Evolutionary conservation across 2,113 vertebrate species (phyloP).

Genomic region (Alectura lathami): DNA sequence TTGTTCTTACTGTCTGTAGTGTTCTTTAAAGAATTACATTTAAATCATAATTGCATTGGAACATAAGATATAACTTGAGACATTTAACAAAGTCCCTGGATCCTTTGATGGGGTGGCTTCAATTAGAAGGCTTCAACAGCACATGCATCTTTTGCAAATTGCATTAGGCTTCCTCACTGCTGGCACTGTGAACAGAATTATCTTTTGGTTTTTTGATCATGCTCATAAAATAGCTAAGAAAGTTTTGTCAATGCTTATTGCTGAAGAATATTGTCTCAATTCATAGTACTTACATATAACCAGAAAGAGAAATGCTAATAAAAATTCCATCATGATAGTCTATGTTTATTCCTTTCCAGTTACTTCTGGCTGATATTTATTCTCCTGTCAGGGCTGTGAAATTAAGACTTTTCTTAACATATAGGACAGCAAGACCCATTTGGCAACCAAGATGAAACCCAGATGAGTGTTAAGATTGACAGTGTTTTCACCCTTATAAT

Average conservation of each 20-base stretch:
- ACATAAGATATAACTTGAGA: slow-evolving; percentile 62
- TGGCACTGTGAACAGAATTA: slow-evolving; percentile 42
- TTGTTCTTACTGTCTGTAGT: slow-evolving; percentile 67
- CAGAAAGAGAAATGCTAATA: slow-evolving; percentile 28
- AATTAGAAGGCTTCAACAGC: slow-evolving; percentile 48
- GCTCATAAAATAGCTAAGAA: slow-evolving; percentile 32
- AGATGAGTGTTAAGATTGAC: slow-evolving; percentile 61
- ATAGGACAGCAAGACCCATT: slow-evolving; percentile 56
- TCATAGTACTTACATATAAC: background rate
- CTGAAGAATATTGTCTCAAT: slow-evolving; percentile 11
- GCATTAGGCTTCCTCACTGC: slow-evolving; percentile 27
- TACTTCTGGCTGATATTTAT: slow-evolving; percentile 51
- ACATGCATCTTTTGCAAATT: slow-evolving; percentile 39
- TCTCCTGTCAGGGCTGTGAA: slow-evolving; percentile 57
- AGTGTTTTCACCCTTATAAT: slow-evolving; percentile 69
- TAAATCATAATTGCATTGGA: slow-evolving; percentile 60
- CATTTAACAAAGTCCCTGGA: slow-evolving; percentile 62
- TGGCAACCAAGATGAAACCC: slow-evolving; percentile 55
- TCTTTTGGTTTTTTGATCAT: background rate
- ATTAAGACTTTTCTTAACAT: slow-evolving; percentile 54
- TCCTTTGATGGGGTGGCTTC: slow-evolving; percentile 55
- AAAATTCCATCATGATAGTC: background rate
- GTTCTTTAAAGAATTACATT: slow-evolving; percentile 71
- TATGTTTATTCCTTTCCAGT: slow-evolving; percentile 14
- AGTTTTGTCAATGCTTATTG: slow-evolving; percentile 46